Conservation (phyloP, 2,888 invertebrate species). For the Aphidius colemani region DNA sequence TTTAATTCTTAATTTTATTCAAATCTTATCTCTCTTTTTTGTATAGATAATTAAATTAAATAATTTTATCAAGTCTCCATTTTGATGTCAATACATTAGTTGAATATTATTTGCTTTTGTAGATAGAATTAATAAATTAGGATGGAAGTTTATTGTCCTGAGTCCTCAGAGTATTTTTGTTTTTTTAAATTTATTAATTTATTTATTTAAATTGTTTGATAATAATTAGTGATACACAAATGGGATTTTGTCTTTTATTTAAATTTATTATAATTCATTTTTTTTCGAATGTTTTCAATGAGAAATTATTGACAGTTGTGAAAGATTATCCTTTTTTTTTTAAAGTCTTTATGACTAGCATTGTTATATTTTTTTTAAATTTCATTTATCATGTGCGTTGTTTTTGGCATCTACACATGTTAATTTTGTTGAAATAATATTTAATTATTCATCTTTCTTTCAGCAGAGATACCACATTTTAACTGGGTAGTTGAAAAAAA, state of each 20-base stretch:
- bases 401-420: too few species aligned
- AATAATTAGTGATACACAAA: not conserved
- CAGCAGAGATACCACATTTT: conserved; percentile 15
- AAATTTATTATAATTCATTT: conserved; percentile 2
- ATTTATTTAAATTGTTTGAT: not conserved
- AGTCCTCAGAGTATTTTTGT: too few species aligned
- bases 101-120: not conserved
- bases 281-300: not conserved
- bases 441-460: conserved; percentile 8
- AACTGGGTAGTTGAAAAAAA: conserved; percentile 10
- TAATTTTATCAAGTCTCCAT: not conserved
- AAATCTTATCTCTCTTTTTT: too few species aligned
- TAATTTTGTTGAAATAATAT: too few species aligned
- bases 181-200: conserved; percentile 6
- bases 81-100: conserved; percentile 21
- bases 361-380: too few species aligned
- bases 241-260: not conserved
- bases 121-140: too few species aligned
- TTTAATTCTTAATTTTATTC: too few species aligned
- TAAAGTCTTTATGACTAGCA: too few species aligned
- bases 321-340: too few species aligned
- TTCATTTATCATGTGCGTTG: too few species aligned
- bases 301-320: too few species aligned
- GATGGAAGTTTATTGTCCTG: conserved; percentile 17
- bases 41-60: too few species aligned